Evolutionary conservation across 2,888 invertebrate species (phyloP), one percentile per base, ranked within the genome.

Genomic region (Drosophila birchii): DNA sequence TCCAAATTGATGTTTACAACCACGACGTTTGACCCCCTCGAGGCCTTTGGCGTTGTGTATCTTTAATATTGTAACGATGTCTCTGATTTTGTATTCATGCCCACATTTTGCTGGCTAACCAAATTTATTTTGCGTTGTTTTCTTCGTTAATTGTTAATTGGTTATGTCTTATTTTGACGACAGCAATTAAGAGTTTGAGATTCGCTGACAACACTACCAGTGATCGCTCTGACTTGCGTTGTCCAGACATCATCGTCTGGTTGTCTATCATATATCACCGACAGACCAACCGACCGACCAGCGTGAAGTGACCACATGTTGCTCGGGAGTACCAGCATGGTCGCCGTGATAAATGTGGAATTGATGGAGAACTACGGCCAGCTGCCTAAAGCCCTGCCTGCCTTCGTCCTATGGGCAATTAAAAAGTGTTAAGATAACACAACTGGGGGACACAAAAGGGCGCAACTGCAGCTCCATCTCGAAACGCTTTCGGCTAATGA

Each of bases 371-470:
- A 41, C 34, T 32, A 8, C 23, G 41, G 57, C 55, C 34, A 18
- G 43, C 16, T 66, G 39, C 49, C 63, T 64, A 36, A 49, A 54
- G 51, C 29, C 26, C 23, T 14, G 18, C 51, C 61, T 57, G 51
- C 11, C 34, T 5, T 34, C 36, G 44, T 49, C 49, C 61, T 58
- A 64, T 14, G 66, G 57, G 72, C 85, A 79, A 85, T 88, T 83
- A 84, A 86, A 80, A 82, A 74, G 75, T 81, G 88, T 86, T 78
- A 68, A 74, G 86, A 84, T 79, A 75, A 70, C 70, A 64, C 59
- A 60, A 78, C 62, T 55, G 45, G 26, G 54, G 38, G 61, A 51
- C 58, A 61, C 53, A 47, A 59, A 59, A 60, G 47, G 43, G 36
- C 58, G 43, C 23, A 39, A 57, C 56, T 53, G 64, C 60, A 76